Conservation (phyloP, 2,888 invertebrate genomes). For the Eupithecia exiguata region DNA sequence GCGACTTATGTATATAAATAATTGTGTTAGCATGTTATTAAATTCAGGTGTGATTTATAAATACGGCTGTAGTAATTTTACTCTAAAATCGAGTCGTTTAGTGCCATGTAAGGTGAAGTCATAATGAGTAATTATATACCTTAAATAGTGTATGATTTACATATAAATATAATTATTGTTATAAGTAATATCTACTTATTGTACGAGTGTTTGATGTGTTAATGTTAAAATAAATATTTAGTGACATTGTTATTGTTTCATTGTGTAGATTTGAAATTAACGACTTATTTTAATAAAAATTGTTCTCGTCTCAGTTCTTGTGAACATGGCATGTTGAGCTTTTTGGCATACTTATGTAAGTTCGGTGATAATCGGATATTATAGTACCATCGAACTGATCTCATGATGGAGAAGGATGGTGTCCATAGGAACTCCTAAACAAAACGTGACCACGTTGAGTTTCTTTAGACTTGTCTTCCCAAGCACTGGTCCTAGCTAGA, state of each 20-base stretch:
- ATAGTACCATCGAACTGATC: too few species aligned
- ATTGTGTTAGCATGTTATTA: background rate
- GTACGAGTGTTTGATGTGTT: slow-evolving; percentile 71
- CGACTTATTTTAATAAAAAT: background rate
- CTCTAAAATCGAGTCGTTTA: slow-evolving; percentile 47
- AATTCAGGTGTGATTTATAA: slow-evolving; percentile 18
- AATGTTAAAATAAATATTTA: slow-evolving; percentile 75
- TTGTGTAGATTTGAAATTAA: slow-evolving; percentile 3
- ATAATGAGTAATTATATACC: slow-evolving; percentile 50
- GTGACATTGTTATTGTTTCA: slow-evolving; percentile 47
- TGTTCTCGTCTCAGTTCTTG: background rate
- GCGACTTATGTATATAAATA: slow-evolving; percentile 5
- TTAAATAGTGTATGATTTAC: slow-evolving; percentile 42
- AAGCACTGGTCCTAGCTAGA: too few species aligned
- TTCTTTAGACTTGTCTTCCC: too few species aligned
- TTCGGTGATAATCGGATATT: too few species aligned
- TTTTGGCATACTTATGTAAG: too few species aligned
- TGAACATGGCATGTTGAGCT: too few species aligned
- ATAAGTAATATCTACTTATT: slow-evolving; percentile 78
- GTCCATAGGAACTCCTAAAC: too few species aligned
- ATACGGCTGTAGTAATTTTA: slow-evolving; percentile 21
- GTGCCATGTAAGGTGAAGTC: slow-evolving; percentile 71
- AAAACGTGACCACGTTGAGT: too few species aligned
- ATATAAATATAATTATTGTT: slow-evolving; percentile 52
- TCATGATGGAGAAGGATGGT: too few species aligned